phyloP scores from a whole-genome alignment of 2,888 invertebrate genomes.

The Watsonalla binaria region DNA sequence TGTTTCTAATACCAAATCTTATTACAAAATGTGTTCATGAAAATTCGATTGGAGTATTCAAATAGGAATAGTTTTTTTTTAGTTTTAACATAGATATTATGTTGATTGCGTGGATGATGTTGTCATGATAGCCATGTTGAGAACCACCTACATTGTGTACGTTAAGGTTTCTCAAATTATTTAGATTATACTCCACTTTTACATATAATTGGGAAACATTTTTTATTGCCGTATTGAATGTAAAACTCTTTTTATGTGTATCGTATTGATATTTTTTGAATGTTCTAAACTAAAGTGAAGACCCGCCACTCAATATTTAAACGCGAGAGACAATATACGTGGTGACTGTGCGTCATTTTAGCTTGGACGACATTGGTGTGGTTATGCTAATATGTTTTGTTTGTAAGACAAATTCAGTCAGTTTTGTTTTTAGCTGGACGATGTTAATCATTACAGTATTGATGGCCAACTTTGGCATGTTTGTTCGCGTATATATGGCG shows the following conservation, averaged over 20 bases:
- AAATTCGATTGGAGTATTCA: not conserved
- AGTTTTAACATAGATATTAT: not conserved
- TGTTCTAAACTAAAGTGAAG: too few relatives aligned
- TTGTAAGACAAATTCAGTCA: not conserved
- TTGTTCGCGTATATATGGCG: too few relatives aligned
- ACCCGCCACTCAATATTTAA: too few relatives aligned
- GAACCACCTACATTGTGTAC: not conserved
- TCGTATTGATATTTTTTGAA: too few relatives aligned
- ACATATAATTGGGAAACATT: too few relatives aligned
- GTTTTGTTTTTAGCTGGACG: not conserved
- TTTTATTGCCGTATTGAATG: too few relatives aligned
- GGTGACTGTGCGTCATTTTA: not conserved
- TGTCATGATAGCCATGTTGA: not conserved
- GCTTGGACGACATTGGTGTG: not conserved
- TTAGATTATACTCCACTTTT: too few relatives aligned
- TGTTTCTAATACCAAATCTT: not conserved
- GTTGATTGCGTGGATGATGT: not conserved
- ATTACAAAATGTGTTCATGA: not conserved
- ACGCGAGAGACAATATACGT: too few relatives aligned
- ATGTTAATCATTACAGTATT: too few relatives aligned
- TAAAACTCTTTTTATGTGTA: too few relatives aligned
- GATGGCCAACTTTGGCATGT: too few relatives aligned
- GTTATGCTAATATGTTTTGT: not conserved
- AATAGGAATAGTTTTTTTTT: not conserved
- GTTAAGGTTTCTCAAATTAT: not conserved